Conservation (phyloP, 2,888 invertebrate genomes). For the Noctua fimbriata region DNA sequence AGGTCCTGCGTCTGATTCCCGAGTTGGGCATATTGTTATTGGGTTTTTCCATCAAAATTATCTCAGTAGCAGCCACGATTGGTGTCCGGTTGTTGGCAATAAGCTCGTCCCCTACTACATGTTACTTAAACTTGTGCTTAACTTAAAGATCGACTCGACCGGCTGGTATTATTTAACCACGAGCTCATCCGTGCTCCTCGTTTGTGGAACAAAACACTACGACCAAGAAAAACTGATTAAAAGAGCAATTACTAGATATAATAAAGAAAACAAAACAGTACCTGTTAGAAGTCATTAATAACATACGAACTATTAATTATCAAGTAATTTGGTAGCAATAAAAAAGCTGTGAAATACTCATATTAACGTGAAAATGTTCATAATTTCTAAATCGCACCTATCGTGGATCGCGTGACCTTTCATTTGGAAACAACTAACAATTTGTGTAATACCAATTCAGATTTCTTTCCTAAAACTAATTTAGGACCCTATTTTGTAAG, state of each 20-base stretch:
- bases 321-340: conserved; percentile 72
- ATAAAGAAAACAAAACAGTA: conserved; percentile 54
- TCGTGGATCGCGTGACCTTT: conserved; percentile 70
- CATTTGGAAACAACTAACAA: conserved; percentile 68
- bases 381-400: conserved; percentile 73
- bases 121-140: not conserved
- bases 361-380: conserved; percentile 69
- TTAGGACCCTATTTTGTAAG: conserved; percentile 29
- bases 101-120: no score
- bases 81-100: no score
- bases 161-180: not conserved
- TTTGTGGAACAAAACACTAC: not conserved
- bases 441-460: conserved; percentile 64
- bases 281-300: conserved; percentile 49
- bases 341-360: conserved; percentile 68
- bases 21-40: no score
- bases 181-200: not conserved
- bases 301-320: conserved; percentile 64
- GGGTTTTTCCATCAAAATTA: no score
- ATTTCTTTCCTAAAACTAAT: conserved; percentile 20
- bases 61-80: no score
- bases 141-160: not conserved
- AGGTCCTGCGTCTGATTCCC: no score
- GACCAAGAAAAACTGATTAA: conserved; percentile 13
- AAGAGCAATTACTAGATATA: conserved; percentile 45